Conservation (phyloP, 2,113 vertebrate genomes). For the Prietella phreatophila region DNA sequence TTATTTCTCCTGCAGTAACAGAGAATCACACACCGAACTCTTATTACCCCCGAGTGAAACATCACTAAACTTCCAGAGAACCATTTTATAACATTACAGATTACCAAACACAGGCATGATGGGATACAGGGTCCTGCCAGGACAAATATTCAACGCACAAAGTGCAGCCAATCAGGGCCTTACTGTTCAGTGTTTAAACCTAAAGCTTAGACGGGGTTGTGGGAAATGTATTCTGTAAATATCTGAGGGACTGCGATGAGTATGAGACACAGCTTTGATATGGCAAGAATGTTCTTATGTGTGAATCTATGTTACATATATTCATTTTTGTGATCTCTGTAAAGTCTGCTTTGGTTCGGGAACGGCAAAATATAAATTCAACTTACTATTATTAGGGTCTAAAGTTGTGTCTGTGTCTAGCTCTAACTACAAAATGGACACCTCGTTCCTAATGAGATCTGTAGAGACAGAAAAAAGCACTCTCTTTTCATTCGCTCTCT, state of each 20-base stretch:
- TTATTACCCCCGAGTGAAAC: not conserved
- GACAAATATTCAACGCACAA: not conserved
- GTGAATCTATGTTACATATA: not conserved
- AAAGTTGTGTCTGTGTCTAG: not conserved
- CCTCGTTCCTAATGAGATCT: not conserved
- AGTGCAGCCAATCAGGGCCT: constrained; percentile 1
- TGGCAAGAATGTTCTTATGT: not conserved
- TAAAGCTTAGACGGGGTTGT: not conserved
- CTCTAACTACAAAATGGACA: not conserved
- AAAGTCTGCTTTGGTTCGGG: not conserved
- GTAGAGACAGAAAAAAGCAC: not conserved
- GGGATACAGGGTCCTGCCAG: constrained; percentile 1
- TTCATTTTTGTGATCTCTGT: not conserved
- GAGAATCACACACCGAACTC: not conserved
- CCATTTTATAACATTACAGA: not conserved
- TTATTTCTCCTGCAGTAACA: not conserved
- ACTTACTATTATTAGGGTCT: not conserved
- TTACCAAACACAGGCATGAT: constrained; percentile 2
- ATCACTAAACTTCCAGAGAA: not conserved
- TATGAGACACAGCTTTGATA: not conserved
- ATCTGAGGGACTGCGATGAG: not conserved
- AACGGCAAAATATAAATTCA: not conserved
- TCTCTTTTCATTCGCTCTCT: not conserved
- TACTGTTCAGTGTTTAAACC: not conserved
- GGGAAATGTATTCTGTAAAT: not conserved